A percentile compares a stretch with the other conserved stretches of the same genome.
phyloP scores from a whole-genome alignment of 2,888 invertebrate genomes.

The Blomia tropicalis region DNA sequence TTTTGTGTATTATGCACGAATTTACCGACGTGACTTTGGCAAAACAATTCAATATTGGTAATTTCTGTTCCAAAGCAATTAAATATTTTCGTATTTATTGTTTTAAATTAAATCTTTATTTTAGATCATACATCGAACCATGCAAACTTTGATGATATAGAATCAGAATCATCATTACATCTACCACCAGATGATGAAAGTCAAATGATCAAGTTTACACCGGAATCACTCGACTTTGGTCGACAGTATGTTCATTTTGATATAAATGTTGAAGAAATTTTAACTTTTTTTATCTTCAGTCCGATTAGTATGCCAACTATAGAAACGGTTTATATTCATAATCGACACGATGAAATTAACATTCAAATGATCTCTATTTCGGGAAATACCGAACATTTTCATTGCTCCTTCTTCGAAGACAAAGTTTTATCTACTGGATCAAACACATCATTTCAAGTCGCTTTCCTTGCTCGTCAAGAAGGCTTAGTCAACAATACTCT shows the following conservation, averaged over 20 bases:
- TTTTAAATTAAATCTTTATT: neutral
- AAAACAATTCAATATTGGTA: slow-evolving; percentile 13
- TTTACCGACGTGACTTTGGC: slow-evolving; percentile 14
- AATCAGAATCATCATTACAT: neutral
- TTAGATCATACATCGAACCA: slow-evolving; percentile 15
- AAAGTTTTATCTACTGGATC: slow-evolving; percentile 72
- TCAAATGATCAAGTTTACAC: slow-evolving; percentile 8
- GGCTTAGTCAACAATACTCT: slow-evolving; percentile 71
- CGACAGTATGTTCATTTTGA: slow-evolving; percentile 16
- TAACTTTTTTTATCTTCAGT: slow-evolving; percentile 37
- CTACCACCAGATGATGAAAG: neutral
- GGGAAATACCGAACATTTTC: slow-evolving; percentile 83
- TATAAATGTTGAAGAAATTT: neutral
- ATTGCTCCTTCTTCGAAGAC: slow-evolving; percentile 89
- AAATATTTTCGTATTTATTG: neutral
- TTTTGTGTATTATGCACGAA: slow-evolving; percentile 12
- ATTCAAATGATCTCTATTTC: slow-evolving; percentile 84
- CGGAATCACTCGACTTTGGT: slow-evolving; percentile 22
- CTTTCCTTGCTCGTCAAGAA: slow-evolving; percentile 79
- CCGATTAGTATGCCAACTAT: slow-evolving; percentile 72
- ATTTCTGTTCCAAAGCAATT: neutral
- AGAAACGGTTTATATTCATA: slow-evolving; percentile 68
- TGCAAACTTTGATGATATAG: slow-evolving; percentile 12
- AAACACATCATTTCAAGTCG: slow-evolving; percentile 87
- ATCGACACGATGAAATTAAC: slow-evolving; percentile 66